Percentiles rank a stretch among this genome's conserved stretches.
Conservation (phyloP, 2,888 invertebrate genomes). For the Syritta pipiens region DNA sequence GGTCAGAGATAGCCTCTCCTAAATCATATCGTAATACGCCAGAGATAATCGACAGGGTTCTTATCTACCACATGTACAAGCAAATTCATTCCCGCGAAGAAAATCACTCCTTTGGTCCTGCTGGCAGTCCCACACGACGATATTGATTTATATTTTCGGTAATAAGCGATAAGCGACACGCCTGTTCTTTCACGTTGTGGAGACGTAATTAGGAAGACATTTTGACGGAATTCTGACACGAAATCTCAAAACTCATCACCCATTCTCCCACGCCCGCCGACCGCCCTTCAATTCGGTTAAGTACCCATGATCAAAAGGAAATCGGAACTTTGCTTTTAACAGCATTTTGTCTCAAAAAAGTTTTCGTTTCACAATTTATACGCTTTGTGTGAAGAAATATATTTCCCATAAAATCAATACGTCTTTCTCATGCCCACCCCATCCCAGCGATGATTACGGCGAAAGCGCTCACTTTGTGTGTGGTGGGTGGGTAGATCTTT, state of each 20-base stretch:
- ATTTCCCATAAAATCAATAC: neutral
- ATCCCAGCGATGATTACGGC: no score
- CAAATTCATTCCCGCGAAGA: neutral
- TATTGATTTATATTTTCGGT: constrained; percentile 42
- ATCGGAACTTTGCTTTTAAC: constrained; percentile 33
- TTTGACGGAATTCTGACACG: constrained; percentile 5
- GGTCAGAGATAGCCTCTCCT: constrained; percentile 26
- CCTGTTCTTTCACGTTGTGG: constrained; percentile 3
- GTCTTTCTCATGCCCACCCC: constrained; percentile 10
- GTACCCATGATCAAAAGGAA: constrained; percentile 32
- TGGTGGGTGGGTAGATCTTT: constrained; percentile 6
- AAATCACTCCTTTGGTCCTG: neutral
- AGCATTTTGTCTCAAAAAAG: constrained; percentile 31
- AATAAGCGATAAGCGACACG: constrained; percentile 1
- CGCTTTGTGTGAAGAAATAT: constrained; percentile 8
- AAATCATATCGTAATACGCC: constrained; percentile 33
- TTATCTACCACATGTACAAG: no score
- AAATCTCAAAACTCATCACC: constrained; percentile 1
- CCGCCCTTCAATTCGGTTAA: constrained; percentile 23
- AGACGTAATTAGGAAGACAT: constrained; percentile 11
- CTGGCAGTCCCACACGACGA: neutral
- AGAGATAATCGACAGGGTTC: constrained; percentile 15
- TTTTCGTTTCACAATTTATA: constrained; percentile 31
- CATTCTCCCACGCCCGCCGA: neutral
- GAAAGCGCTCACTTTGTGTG: no score